Percentiles rank a stretch among this genome's conserved stretches.
These are phyloP conservation scores for Lagodon rhomboides DNA, from an alignment of 2,797 vertebrate genomes.

Conservation along the genomic window DNA sequence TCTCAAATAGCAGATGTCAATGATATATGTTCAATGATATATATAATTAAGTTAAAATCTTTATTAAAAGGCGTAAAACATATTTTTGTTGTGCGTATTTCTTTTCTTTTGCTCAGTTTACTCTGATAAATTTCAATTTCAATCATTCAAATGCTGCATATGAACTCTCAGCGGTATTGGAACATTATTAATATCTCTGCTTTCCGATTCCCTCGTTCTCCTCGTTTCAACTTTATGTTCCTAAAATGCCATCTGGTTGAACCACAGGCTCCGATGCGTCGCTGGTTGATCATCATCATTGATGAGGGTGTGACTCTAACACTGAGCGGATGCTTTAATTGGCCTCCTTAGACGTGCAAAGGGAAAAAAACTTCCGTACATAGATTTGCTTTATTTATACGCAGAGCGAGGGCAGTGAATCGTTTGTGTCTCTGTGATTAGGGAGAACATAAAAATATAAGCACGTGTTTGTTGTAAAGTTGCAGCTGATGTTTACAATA, in stretches of 20 bases:
- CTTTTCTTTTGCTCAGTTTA: background rate
- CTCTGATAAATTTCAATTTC: background rate
- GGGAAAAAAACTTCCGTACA: background rate
- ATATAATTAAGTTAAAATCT: background rate
- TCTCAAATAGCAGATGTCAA: background rate
- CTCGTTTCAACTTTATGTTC: slow-evolving; percentile 10
- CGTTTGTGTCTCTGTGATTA: no score
- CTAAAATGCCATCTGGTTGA: background rate
- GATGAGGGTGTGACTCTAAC: slow-evolving; percentile 2
- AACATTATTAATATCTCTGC: background rate
- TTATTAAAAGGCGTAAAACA: background rate
- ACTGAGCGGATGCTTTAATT: slow-evolving; percentile 1
- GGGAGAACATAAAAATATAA: no score
- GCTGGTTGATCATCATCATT: background rate
- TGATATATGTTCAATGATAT: background rate
- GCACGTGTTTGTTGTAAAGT: no score
- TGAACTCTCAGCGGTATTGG: no score
- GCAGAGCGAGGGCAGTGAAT: no score
- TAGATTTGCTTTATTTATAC: no score
- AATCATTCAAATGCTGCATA: background rate
- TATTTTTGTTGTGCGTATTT: background rate
- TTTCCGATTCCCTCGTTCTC: background rate
- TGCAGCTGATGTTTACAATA: no score
- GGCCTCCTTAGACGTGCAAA: background rate
- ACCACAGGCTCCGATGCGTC: background rate